phyloP scores from a whole-genome alignment of 2,888 invertebrate species.

The Acleris sparsana region DNA sequence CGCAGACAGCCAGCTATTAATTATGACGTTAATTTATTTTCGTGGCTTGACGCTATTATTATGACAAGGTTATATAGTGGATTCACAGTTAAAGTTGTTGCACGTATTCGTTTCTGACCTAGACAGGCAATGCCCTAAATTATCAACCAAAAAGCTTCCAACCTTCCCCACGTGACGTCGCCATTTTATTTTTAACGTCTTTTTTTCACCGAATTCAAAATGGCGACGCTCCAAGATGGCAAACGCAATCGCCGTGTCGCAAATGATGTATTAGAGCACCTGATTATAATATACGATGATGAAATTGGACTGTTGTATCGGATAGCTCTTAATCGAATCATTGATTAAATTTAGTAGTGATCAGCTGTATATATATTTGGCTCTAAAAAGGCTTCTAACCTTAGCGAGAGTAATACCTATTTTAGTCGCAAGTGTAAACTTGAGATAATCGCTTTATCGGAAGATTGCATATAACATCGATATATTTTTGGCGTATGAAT shows the following conservation, averaged over 20 bases:
- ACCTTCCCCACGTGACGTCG: conserved; percentile 8
- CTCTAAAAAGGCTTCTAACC: neutral
- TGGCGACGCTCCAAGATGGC: conserved; percentile 24
- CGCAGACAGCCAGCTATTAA: too few relatives aligned
- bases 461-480: too few relatives aligned
- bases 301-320: conserved; percentile 7
- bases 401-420: too few relatives aligned
- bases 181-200: conserved; percentile 17
- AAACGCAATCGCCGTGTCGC: conserved; percentile 2
- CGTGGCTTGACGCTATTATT: too few relatives aligned
- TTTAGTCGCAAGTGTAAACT: too few relatives aligned
- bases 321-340: conserved; percentile 6
- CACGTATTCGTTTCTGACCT: neutral
- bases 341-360: conserved; percentile 8
- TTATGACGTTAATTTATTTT: too few relatives aligned
- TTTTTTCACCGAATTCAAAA: conserved; percentile 6
- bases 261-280: conserved; percentile 2
- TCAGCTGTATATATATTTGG: neutral
- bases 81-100: too few relatives aligned
- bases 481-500: too few relatives aligned
- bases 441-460: too few relatives aligned
- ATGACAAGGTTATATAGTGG: too few relatives aligned
- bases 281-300: conserved; percentile 3
- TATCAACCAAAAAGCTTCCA: neutral
- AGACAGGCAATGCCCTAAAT: neutral